These are phyloP conservation scores for Apogon talboti DNA, from an alignment of 2,797 vertebrate genomes.

Conservation along the genomic window DNA sequence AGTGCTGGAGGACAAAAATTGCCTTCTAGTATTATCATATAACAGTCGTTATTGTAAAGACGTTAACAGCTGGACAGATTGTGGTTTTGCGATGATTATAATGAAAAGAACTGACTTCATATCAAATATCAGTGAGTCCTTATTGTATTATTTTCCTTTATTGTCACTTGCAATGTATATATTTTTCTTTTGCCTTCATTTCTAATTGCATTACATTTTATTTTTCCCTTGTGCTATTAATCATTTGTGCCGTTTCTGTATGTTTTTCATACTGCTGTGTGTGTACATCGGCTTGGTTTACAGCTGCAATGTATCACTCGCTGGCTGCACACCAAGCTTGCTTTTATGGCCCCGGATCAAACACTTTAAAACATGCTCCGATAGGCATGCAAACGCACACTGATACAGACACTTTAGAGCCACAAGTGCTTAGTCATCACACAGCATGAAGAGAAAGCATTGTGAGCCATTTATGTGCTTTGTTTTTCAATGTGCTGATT, in stretches of 20 bases:
- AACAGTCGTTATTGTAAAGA: conserved; percentile 19
- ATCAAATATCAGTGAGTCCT: neutral
- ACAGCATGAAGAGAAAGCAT: conserved; percentile 16
- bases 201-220: conserved; percentile 9
- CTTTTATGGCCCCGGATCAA: conserved; percentile 70
- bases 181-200: conserved; percentile 4
- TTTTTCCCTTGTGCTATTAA: conserved; percentile 28
- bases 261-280: conserved; percentile 32
- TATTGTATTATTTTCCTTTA: neutral
- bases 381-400: conserved; percentile 53
- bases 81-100: conserved; percentile 10
- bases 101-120: no score
- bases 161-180: conserved; percentile 1
- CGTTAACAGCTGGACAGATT: conserved; percentile 6
- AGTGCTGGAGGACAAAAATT: neutral
- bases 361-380: conserved; percentile 56
- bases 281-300: conserved; percentile 52
- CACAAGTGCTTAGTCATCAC: conserved; percentile 71
- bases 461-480: conserved; percentile 52
- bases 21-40: conserved; percentile 16
- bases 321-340: conserved; percentile 54
- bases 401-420: conserved; percentile 45
- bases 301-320: conserved; percentile 63
- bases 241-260: conserved; percentile 16
- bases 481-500: conserved; percentile 60